Evolutionary conservation across 2,888 invertebrate genomes (phyloP), one percentile per base, ranked within the genome.

Genomic region (Sminthurides aquaticus): DNA sequence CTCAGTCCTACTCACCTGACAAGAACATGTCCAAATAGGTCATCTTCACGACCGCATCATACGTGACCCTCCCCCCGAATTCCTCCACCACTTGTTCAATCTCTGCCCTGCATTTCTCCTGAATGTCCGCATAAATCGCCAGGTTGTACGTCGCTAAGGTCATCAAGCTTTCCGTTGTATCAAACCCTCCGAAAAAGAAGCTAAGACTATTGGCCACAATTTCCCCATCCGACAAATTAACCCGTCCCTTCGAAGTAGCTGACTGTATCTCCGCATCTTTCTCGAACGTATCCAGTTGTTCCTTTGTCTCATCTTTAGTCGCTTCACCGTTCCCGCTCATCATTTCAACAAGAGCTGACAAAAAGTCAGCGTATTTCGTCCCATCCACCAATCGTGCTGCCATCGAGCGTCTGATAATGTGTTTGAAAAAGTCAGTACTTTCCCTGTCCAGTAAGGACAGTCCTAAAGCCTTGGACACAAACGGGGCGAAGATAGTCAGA

Each of bases 11-110:
- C 49, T 34, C 25, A 71, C 71, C 73, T 54, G 66, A 55, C 20
- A 73, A 49, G 58, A 73, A 62, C 62, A 67, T 71, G 15, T 71
- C 71, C 65, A 71, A 49, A 48, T 70, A 71, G 26, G 68, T 64
- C 70, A 73, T 69, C 2, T 68, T 49, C 3, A 15, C 48, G 24
- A 70, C 52, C 1, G 54, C 63, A 3, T 73, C 73, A 52, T 73
- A 73, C 8, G 63, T 65, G 1, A 71, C 43, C 27, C 69, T 24
- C 2, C 67, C 71, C 1, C 34, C 43, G 11, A 8, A 22, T 18
- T 62, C 62, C 25, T 26, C 43, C 8, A 15, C 3, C 2, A 29
- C 34, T 2, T 5, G 2, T 18, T 57, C 49, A 18, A 62, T 26
- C 28, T 71, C 69, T 18, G 62, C 11, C 48, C 69, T 56, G 18